Evolutionary conservation across 2,888 invertebrate genomes (phyloP).

Genomic region (Acanthosepion pharaonis): DNA sequence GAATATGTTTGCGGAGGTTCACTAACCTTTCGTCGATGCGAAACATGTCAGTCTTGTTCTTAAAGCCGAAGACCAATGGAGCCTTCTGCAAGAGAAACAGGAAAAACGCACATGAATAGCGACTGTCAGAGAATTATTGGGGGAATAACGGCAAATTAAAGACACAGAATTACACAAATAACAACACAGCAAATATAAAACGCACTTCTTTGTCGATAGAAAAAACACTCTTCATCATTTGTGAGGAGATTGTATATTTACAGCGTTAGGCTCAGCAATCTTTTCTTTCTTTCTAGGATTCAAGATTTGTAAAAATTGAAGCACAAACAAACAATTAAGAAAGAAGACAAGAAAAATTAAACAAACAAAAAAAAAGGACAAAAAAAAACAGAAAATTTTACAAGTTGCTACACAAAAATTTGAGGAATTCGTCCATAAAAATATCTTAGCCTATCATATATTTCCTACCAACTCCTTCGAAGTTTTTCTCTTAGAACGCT

Average conservation of each 20-base stretch:
- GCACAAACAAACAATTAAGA: background rate
- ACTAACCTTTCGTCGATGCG: conserved; percentile 44
- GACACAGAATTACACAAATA: background rate
- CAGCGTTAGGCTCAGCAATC: too few relatives aligned
- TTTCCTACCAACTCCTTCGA: too few relatives aligned
- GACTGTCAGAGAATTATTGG: background rate
- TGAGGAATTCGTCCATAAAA: background rate
- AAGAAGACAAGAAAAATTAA: background rate
- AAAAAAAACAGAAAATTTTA: background rate
- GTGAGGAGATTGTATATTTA: too few relatives aligned
- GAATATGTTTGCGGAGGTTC: too few relatives aligned
- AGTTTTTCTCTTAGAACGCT: too few relatives aligned
- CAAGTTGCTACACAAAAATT: background rate
- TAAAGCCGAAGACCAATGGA: conserved; percentile 14
- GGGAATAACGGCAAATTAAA: background rate
- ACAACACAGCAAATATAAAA: too few relatives aligned
- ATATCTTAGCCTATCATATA: too few relatives aligned
- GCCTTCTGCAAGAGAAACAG: conserved; percentile 38
- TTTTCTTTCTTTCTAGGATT: too few relatives aligned
- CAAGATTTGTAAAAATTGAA: background rate
- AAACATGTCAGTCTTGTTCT: conserved; percentile 43
- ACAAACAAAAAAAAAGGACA: background rate
- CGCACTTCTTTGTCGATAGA: too few relatives aligned
- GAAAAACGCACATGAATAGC: background rate
- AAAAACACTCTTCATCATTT: too few relatives aligned